These are phyloP conservation scores for Tenthredo notha DNA, from an alignment of 2,888 invertebrate genomes.

Conservation along the genomic window DNA sequence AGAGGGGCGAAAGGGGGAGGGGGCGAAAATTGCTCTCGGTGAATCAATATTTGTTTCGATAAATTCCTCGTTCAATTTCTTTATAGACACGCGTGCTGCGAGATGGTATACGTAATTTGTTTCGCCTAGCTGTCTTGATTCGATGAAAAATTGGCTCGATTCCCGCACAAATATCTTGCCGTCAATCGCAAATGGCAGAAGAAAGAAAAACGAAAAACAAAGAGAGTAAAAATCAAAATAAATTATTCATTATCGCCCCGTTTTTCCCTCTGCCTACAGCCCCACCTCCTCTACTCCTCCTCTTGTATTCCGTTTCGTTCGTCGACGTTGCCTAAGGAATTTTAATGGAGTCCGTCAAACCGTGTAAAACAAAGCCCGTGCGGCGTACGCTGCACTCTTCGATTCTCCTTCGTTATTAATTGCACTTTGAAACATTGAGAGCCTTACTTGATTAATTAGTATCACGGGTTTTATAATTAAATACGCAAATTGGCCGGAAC, in stretches of 20 bases:
- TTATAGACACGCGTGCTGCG: not conserved
- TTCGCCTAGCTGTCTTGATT: slow-evolving; percentile 4
- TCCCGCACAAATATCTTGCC: slow-evolving; percentile 41
- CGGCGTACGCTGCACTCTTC: slow-evolving; percentile 44
- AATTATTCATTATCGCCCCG: slow-evolving; percentile 53
- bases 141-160: slow-evolving; percentile 31
- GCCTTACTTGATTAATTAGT: slow-evolving; percentile 70
- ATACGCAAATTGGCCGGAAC: slow-evolving; percentile 37
- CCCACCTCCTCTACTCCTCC: not conserved
- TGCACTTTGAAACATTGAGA: slow-evolving; percentile 67
- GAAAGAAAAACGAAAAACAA: not conserved
- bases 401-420: slow-evolving; percentile 70
- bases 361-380: slow-evolving; percentile 50
- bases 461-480: slow-evolving; percentile 53
- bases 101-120: slow-evolving; percentile 7
- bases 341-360: slow-evolving; percentile 54
- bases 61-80: slow-evolving; percentile 43
- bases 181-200: slow-evolving; percentile 26
- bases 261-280: not conserved
- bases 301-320: slow-evolving; percentile 36
- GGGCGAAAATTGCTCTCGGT: slow-evolving; percentile 42
- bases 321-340: slow-evolving; percentile 47
- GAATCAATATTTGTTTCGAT: slow-evolving; percentile 53
- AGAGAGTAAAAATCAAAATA: not conserved
- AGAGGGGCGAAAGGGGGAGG: not conserved